A percentile compares a stretch with the other conserved stretches of the same genome.
Conservation (phyloP, 2,888 invertebrate genomes). For the Hyles lineata region DNA sequence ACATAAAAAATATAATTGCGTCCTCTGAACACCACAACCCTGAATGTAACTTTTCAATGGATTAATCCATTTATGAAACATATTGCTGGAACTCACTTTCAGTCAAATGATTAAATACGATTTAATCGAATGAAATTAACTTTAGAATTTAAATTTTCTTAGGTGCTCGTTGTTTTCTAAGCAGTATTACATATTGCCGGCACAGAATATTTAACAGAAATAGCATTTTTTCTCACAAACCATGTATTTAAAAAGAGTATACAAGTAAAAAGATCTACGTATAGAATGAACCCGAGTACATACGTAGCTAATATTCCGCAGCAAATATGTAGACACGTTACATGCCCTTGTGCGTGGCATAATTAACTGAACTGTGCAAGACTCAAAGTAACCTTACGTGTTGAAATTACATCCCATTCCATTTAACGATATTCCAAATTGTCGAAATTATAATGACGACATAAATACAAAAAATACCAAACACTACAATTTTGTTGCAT, state of each 20-base stretch:
- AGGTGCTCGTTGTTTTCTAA: too few species aligned
- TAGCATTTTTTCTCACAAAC: neutral
- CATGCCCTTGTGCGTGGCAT: conserved; percentile 10
- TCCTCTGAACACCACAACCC: too few species aligned
- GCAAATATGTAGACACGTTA: conserved; percentile 10
- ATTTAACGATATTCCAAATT: neutral
- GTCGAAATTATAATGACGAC: neutral
- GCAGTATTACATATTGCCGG: neutral
- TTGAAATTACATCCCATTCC: neutral
- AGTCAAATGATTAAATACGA: too few species aligned
- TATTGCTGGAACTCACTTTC: too few species aligned
- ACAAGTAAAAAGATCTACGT: too few species aligned
- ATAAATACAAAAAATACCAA: neutral
- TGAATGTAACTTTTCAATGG: too few species aligned
- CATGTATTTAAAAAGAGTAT: neutral
- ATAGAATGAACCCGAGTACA: neutral
- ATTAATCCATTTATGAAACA: too few species aligned
- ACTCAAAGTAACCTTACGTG: conserved; percentile 3
- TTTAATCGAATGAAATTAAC: too few species aligned
- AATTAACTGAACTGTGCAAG: neutral
- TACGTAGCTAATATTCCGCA: conserved; percentile 11
- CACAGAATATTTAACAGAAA: neutral
- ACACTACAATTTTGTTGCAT: neutral
- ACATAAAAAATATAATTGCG: too few species aligned
- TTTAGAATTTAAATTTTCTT: too few species aligned